Percentiles rank a stretch among this genome's conserved stretches.
These are phyloP conservation scores for Lontra canadensis DNA, from an alignment of 2,113 vertebrate species.

Conservation along the genomic window DNA sequence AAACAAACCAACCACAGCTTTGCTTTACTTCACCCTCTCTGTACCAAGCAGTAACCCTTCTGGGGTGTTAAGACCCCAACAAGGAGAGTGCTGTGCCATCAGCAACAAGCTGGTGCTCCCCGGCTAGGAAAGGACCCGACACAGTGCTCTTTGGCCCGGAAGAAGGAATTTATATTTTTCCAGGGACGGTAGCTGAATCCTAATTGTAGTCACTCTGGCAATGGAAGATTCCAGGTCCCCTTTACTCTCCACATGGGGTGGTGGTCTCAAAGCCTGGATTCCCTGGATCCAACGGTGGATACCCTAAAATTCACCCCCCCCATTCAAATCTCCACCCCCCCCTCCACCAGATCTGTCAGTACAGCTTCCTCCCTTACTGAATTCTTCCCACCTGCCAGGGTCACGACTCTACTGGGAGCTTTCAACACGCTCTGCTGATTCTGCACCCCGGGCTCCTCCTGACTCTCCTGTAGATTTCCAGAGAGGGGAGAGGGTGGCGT, in stretches of 20 bases:
- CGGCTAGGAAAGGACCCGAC: fast-evolving
- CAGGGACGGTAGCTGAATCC: neutral
- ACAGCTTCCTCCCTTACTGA: neutral
- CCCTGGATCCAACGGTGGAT: neutral
- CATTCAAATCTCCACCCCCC: neutral
- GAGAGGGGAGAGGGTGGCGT: neutral
- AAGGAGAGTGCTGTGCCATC: fast-evolving
- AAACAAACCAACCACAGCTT: neutral
- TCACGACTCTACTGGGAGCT: neutral
- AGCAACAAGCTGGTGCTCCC: fast-evolving
- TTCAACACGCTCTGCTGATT: fast-evolving
- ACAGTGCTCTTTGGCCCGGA: neutral
- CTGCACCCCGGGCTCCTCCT: neutral
- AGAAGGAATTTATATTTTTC: neutral
- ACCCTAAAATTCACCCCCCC: neutral
- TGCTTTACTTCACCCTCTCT: neutral
- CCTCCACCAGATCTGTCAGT: neutral
- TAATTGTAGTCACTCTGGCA: neutral
- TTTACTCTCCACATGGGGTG: neutral
- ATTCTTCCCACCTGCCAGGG: neutral
- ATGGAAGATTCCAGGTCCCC: neutral
- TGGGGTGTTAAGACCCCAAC: neutral
- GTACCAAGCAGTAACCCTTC: neutral
- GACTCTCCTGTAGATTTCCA: neutral
- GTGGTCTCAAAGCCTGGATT: neutral